Base-by-base conservation (phyloP, 2,113 vertebrate species). In the Empidonax traillii region DNA sequence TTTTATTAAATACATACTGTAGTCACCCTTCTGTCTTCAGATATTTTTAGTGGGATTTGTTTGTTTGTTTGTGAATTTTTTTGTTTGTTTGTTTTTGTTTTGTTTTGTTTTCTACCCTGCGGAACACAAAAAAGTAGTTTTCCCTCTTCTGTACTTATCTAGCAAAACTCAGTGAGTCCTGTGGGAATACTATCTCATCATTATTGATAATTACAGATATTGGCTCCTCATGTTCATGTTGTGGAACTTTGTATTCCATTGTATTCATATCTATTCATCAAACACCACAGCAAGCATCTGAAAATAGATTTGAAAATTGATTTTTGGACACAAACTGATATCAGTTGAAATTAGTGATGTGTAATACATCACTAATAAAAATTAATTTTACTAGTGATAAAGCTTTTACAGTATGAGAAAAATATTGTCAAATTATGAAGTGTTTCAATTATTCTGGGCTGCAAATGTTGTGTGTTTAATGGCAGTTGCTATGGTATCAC, bases 81-180 rank as follows among this genome's bases (percentile, higher is more conserved):
- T 61, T 27, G 10, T 61, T 61, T 25, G n/a, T 44, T 44, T 37
- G 23, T 24, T 58, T 16, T 16, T 43, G 14, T 43, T 43, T 15
- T 16, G 22, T 2, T 53, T 79, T 61, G 10, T 59, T 51, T 14
- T 67, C 56, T 4, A 59, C 24, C 6, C 81, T 53, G 49, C 2
- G 1, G 22, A 68, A 30, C 6, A 12, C 4, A 51, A 33, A 61
- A 51, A 62, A 0, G 3, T 2, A 2, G 0, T 59, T 92, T 86
- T 52, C 25, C 8, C 6, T 47, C 49, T 35, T 75, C 87, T 7
- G 1, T 82, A 17, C 7, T 44, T 62, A 30, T 58, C 6, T 49
- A 52, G 31, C 5, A 91, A 46, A 81, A 67, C 6, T 66, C 28
- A 46, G 0, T 1, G 1, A 24, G 12, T 62, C 20, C 7, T 55